Percentiles rank a stretch among this genome's conserved stretches.
These are phyloP conservation scores for Formica selysi DNA, from an alignment of 1,140 invertebrate genomes.

Conservation along the genomic window DNA sequence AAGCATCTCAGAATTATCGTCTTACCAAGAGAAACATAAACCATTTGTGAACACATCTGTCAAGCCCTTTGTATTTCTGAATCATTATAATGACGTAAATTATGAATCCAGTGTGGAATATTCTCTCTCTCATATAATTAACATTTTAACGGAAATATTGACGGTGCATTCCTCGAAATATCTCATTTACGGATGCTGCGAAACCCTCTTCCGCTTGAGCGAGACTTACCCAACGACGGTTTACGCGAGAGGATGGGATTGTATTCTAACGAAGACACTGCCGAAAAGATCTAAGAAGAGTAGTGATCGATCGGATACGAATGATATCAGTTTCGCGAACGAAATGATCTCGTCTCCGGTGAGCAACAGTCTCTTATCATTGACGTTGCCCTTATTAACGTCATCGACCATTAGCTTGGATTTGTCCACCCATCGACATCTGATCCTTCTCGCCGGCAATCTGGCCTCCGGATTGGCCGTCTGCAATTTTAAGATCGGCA, in stretches of 20 bases:
- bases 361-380: slow-evolving; percentile 84
- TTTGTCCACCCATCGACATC: slow-evolving; percentile 88
- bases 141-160: slow-evolving; percentile 79
- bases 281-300: slow-evolving; percentile 71
- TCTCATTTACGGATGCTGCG: slow-evolving; percentile 87
- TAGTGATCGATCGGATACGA: slow-evolving; percentile 70
- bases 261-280: slow-evolving; percentile 72
- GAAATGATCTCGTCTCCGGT: slow-evolving; percentile 75
- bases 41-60: slow-evolving; percentile 76
- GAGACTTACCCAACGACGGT: slow-evolving; percentile 85
- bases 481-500: slow-evolving; percentile 76
- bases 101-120: slow-evolving; percentile 62
- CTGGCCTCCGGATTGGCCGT: slow-evolving; percentile 88
- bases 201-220: slow-evolving; percentile 86
- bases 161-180: slow-evolving; percentile 80
- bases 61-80: slow-evolving; percentile 75
- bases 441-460: slow-evolving; percentile 89
- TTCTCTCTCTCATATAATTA: slow-evolving; percentile 69
- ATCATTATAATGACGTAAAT: slow-evolving; percentile 18
- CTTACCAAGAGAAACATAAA: slow-evolving; percentile 77
- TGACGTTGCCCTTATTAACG: slow-evolving; percentile 86
- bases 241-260: slow-evolving; percentile 87
- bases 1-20: slow-evolving; percentile 45
- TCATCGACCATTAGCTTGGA: slow-evolving; percentile 89
- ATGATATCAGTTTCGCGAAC: slow-evolving; percentile 74